These are phyloP conservation scores for Drosophila crucigera DNA, from an alignment of 2,888 invertebrate genomes.

Conservation along the genomic window DNA sequence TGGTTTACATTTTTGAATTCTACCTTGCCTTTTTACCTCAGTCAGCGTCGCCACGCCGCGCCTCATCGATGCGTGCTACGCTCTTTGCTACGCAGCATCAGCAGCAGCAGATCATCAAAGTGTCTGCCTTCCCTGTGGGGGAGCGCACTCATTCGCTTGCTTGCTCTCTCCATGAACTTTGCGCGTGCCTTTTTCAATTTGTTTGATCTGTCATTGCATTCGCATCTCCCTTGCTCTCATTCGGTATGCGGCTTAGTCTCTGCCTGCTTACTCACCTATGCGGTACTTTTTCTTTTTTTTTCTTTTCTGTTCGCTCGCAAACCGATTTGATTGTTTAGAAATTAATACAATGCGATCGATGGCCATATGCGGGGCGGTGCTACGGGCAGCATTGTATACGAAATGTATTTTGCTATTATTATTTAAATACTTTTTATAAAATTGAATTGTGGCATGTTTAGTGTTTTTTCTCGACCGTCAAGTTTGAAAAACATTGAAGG, in stretches of 20 bases:
- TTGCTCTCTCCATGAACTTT: conserved; percentile 44
- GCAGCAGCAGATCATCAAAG: conserved; percentile 24
- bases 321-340: conserved; percentile 45
- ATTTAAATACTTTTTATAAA: conserved; percentile 5
- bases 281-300: conserved; percentile 5
- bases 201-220: conserved; percentile 56
- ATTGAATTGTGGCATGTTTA: conserved; percentile 6
- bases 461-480: background rate
- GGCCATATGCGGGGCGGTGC: background rate
- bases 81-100: conserved; percentile 4
- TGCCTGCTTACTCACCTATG: conserved; percentile 14
- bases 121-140: conserved; percentile 11
- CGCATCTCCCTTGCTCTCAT: conserved; percentile 28
- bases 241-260: background rate
- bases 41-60: conserved; percentile 11
- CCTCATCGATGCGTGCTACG: conserved; percentile 9
- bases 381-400: conserved; percentile 13
- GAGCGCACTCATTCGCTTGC: background rate
- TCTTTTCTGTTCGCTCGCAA: conserved; percentile 18
- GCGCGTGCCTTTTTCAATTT: conserved; percentile 53
- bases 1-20: conserved; percentile 65
- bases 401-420: conserved; percentile 24
- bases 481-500: background rate
- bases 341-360: conserved; percentile 37
- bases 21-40: conserved; percentile 40